Evolutionary conservation across 64 coral and sea anemone species (phyloP).

Genomic region (Pocillopora verrucosa): DNA sequence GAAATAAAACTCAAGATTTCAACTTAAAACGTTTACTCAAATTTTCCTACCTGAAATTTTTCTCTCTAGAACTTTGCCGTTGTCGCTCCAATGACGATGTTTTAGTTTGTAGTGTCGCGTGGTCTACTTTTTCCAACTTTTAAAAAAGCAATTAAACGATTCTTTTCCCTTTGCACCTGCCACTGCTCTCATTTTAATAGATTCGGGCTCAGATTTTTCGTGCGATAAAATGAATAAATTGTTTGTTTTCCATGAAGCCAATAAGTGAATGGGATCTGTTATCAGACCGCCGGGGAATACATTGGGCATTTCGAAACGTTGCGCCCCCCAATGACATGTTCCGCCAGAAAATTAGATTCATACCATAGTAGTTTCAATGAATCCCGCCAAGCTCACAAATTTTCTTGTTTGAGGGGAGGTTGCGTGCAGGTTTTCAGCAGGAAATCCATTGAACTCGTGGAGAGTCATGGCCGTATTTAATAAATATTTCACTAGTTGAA

Average conservation of each 20-base stretch:
- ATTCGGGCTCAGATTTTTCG: not conserved
- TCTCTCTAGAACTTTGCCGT: not conserved
- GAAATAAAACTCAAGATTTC: not conserved
- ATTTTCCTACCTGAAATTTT: not conserved
- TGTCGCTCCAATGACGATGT: not conserved
- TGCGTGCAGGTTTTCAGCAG: constrained; percentile 1
- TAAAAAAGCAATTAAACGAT: constrained; percentile 19
- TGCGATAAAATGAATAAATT: constrained; percentile 31
- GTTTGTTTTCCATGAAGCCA: constrained; percentile 20
- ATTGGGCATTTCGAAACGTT: not conserved
- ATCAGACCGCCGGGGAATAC: not conserved
- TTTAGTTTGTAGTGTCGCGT: not conserved
- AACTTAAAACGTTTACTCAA: not conserved
- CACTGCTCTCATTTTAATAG: not conserved
- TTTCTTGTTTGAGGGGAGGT: not conserved
- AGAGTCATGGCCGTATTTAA: constrained; percentile 16
- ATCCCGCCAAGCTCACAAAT: not conserved
- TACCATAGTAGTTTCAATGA: not conserved
- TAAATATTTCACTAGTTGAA: constrained; percentile 32
- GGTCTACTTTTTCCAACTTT: not conserved
- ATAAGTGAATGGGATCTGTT: constrained; percentile 9
- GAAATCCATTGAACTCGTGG: constrained; percentile 6
- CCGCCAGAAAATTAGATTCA: not conserved
- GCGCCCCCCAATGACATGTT: not conserved
- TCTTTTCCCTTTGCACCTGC: constrained; percentile 8